These are phyloP conservation scores for Notolabrus celidotus DNA, from an alignment of 2,797 vertebrate species.

Conservation along the genomic window DNA sequence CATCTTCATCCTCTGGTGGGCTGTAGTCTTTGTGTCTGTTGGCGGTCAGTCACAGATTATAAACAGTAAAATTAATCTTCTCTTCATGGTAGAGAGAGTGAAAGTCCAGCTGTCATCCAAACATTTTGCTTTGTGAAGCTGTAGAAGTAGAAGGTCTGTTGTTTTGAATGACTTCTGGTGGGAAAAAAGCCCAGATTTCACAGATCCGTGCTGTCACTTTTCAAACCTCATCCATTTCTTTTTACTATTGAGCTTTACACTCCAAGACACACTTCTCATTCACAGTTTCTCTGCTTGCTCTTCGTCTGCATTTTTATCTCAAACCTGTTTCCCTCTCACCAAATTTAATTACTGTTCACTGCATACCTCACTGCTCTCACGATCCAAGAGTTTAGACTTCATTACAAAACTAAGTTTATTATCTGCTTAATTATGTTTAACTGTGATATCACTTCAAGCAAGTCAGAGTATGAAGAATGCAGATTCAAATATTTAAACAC, in stretches of 20 bases:
- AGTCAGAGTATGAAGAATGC: slow-evolving; percentile 8
- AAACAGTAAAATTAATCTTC: slow-evolving; percentile 46
- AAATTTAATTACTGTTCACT: slow-evolving; percentile 42
- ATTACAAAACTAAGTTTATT: slow-evolving; percentile 31
- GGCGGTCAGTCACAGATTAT: slow-evolving; percentile 62
- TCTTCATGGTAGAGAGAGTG: slow-evolving; percentile 56
- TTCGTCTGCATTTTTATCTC: slow-evolving; percentile 1
- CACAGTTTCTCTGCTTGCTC: slow-evolving; percentile 29
- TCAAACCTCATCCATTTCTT: slow-evolving; percentile 40
- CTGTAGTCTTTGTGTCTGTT: slow-evolving; percentile 60
- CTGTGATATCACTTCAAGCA: slow-evolving; percentile 12
- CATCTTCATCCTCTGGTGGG: slow-evolving; percentile 33
- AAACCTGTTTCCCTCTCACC: slow-evolving; percentile 26
- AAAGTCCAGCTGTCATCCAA: slow-evolving; percentile 78
- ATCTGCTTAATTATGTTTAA: slow-evolving; percentile 23
- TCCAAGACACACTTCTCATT: slow-evolving; percentile 46
- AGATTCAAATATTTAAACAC: too few relatives aligned
- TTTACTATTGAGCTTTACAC: slow-evolving; percentile 61
- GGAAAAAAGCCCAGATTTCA: slow-evolving; percentile 64
- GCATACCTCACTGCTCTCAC: slow-evolving; percentile 1
- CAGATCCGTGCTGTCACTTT: slow-evolving; percentile 53
- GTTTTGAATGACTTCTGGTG: slow-evolving; percentile 47
- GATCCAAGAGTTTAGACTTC: slow-evolving; percentile 23
- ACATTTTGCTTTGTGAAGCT: slow-evolving; percentile 68
- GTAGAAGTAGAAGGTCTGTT: slow-evolving; percentile 54